Base-by-base conservation (phyloP, 2,797 vertebrate genomes). In the Sciurus carolinensis region DNA sequence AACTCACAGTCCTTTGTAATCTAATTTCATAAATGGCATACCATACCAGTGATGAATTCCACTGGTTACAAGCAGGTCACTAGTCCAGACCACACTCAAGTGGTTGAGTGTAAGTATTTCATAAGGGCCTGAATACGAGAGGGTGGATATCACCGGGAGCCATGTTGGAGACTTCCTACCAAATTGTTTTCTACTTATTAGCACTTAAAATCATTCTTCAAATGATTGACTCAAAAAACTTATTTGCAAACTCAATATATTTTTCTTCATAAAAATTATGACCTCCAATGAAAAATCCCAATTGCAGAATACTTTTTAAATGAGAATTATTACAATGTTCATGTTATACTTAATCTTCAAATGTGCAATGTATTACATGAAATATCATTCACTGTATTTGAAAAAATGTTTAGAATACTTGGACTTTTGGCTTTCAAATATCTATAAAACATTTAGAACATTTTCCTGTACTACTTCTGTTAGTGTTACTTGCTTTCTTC, bases 241-340 rank as follows among this genome's bases (percentile, higher is more conserved):
- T 39, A 71, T 39, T 33, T 79, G 0, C 30, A 84, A 95, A 87
- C 12, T 67, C 33, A 84, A 5, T 87, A 50, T 85, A 72, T 39
- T 84, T 50, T 20, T 47, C 64, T 54, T 87, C 81, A 36, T 72
- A 59, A 95, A 95, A 94, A 76, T 80, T 7, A 24, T 83, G n/a
- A 57, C 54, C 50, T 92, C 67, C 1, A 75, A 73, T 67, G 28
- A 42, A 22, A 9, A 95, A 83, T 83, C 13, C 20, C 33, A 50
- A 10, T 54, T 95, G 24, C n/a, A 92, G 87, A 97, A 90, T 85
- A 67, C 28, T 80, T 69, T 89, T 90, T 94, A 86, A 91, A 81
- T 80, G 30, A 52, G 24, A 80, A 82, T 82, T 62, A 82, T 95
- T 86, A 94, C n/a, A 85, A 77, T 36, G 26, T 89, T 50, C 54